These are phyloP conservation scores for Conger conger DNA, from an alignment of 2,113 vertebrate genomes.

Conservation along the genomic window DNA sequence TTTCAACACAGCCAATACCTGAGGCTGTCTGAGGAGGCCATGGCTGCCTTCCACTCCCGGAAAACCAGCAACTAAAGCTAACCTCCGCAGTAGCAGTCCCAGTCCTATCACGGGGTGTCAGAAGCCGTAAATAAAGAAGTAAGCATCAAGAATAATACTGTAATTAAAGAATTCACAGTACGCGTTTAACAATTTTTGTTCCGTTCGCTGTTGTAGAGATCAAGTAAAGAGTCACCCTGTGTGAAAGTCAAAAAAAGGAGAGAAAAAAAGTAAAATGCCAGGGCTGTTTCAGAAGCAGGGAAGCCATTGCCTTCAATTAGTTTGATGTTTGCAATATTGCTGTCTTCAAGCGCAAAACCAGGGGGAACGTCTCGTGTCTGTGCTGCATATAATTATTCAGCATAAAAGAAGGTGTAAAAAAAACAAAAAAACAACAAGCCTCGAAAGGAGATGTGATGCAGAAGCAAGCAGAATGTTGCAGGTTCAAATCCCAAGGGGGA, in stretches of 20 bases:
- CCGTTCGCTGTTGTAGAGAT: constrained; percentile 47
- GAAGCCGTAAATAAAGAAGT: not conserved
- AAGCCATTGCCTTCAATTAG: constrained; percentile 55
- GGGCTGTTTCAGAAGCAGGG: constrained; percentile 30
- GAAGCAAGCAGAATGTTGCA: not conserved
- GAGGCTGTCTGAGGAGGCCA: constrained; percentile 32
- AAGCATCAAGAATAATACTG: constrained; percentile 15
- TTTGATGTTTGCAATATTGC: constrained; percentile 42
- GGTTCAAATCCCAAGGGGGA: not conserved
- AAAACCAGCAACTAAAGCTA: constrained; percentile 64
- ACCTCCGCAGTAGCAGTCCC: constrained; percentile 43
- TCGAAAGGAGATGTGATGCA: not conserved
- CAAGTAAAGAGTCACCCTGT: constrained; percentile 34
- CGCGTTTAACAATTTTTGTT: constrained; percentile 31
- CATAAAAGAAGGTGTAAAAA: not conserved
- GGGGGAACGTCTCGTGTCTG: not conserved
- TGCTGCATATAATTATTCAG: constrained; percentile 7
- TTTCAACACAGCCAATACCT: constrained; percentile 60
- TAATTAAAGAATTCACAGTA: constrained; percentile 45
- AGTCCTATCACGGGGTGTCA: not conserved
- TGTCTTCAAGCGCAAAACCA: constrained; percentile 32
- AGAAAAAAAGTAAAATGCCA: constrained; percentile 28
- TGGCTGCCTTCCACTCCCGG: constrained; percentile 42
- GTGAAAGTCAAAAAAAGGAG: constrained; percentile 10
- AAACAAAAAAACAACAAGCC: too few relatives aligned